phyloP scores from a whole-genome alignment of 2,888 invertebrate genomes.

The Hedychridium roseum region DNA sequence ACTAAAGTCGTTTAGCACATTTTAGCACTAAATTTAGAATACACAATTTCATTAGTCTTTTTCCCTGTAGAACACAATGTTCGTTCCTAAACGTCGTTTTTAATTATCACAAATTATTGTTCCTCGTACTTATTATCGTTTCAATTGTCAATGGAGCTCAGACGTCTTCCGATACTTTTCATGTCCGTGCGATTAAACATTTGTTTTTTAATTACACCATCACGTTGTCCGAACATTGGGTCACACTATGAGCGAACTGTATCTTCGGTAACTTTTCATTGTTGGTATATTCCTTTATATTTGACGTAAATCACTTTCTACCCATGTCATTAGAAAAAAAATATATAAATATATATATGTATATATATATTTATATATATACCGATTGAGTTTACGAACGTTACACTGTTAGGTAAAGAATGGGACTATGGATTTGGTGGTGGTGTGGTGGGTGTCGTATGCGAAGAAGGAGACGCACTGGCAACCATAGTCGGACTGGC shows the following conservation, averaged over 20 bases:
- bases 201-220: conserved; percentile 45
- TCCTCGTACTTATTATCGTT: conserved; percentile 55
- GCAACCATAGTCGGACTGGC: conserved; percentile 56
- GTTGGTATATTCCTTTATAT: conserved; percentile 36
- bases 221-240: conserved; percentile 37
- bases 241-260: conserved; percentile 45
- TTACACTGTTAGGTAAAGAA: conserved; percentile 47
- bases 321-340: conserved; percentile 47
- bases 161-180: conserved; percentile 41
- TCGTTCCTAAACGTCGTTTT: conserved; percentile 56
- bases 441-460: conserved; percentile 59
- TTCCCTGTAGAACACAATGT: conserved; percentile 61
- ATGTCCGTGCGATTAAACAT: conserved; percentile 39
- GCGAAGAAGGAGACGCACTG: conserved; percentile 56
- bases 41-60: conserved; percentile 53
- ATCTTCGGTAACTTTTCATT: conserved; percentile 35
- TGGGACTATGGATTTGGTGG: conserved; percentile 63
- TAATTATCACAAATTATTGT: conserved; percentile 63
- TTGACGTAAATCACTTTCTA: conserved; percentile 49
- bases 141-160: conserved; percentile 47
- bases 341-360: conserved; percentile 32
- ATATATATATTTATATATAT: conserved; percentile 27
- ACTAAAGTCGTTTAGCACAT: conserved; percentile 59
- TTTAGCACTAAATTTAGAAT: conserved; percentile 60
- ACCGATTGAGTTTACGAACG: conserved; percentile 52